Percentiles rank a stretch among this genome's conserved stretches.
Conservation (phyloP, 1,140 invertebrate species). For the Trichogramma pretiosum region DNA sequence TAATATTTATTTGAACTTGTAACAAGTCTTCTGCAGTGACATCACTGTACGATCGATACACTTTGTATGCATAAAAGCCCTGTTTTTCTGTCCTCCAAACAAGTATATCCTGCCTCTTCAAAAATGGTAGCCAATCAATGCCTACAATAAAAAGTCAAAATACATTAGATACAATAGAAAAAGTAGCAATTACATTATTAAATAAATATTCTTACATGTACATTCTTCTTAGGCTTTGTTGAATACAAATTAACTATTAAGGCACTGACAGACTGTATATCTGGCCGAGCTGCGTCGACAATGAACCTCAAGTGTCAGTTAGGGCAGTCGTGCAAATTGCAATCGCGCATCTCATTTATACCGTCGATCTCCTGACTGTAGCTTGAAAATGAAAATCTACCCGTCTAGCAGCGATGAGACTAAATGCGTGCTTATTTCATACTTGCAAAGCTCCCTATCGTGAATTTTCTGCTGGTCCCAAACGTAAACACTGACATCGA, state of each 20-base stretch:
- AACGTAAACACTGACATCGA: constrained; percentile 43
- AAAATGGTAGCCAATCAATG: constrained; percentile 66
- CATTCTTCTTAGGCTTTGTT: constrained; percentile 18
- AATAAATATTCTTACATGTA: constrained; percentile 16
- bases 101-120: constrained; percentile 68
- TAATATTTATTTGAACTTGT: constrained; percentile 69
- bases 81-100: constrained; percentile 70
- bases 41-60: constrained; percentile 72
- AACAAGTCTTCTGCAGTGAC: constrained; percentile 71
- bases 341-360: constrained; percentile 44
- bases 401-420: no score
- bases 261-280: constrained; percentile 49
- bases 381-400: constrained; percentile 28
- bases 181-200: neutral
- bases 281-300: constrained; percentile 47
- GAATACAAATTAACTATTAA: constrained; percentile 13
- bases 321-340: constrained; percentile 54
- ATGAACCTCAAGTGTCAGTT: constrained; percentile 51
- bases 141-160: constrained; percentile 21
- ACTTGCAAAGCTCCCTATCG: constrained; percentile 46
- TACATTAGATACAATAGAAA: no score
- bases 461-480: constrained; percentile 50
- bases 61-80: constrained; percentile 75
- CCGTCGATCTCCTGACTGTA: constrained; percentile 46
- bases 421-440: no score